phyloP scores from a whole-genome alignment of 1,140 invertebrate genomes.

The Spodoptera litura region DNA sequence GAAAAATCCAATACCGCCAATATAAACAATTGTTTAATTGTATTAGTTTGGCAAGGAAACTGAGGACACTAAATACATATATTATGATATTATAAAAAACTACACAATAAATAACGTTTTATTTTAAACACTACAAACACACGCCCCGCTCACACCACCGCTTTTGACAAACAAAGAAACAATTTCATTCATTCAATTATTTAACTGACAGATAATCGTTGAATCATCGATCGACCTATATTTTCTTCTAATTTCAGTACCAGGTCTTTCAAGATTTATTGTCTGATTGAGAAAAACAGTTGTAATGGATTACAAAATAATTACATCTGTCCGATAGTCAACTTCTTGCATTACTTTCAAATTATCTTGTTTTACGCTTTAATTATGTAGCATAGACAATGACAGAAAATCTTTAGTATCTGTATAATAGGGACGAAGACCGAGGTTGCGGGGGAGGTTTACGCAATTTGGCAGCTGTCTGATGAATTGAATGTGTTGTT shows the following conservation, averaged over 20 bases:
- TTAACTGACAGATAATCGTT: background rate
- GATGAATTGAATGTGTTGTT: conserved; percentile 19
- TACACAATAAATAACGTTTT: conserved; percentile 28
- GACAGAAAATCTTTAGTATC: too few relatives aligned
- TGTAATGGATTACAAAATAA: too few relatives aligned
- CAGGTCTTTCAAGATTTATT: background rate
- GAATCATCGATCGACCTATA: conserved; percentile 22
- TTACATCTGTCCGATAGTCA: background rate
- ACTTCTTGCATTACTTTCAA: background rate
- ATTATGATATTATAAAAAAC: conserved; percentile 15
- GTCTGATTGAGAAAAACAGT: background rate
- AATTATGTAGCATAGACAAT: background rate
- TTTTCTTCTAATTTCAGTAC: background rate
- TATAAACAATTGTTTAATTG: background rate
- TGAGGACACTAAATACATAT: background rate
- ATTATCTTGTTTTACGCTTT: too few relatives aligned
- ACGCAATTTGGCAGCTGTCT: conserved; percentile 44
- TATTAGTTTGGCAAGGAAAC: background rate
- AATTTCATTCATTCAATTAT: conserved; percentile 11
- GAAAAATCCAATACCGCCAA: conserved; percentile 27
- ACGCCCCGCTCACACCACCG: conserved; percentile 28
- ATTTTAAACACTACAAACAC: conserved; percentile 41
- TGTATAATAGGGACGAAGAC: background rate
- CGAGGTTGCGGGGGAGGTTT: background rate
- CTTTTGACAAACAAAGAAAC: conserved; percentile 37